These are phyloP conservation scores for Poeciliopsis turneri DNA, from an alignment of 2,797 vertebrate genomes.

Conservation along the genomic window DNA sequence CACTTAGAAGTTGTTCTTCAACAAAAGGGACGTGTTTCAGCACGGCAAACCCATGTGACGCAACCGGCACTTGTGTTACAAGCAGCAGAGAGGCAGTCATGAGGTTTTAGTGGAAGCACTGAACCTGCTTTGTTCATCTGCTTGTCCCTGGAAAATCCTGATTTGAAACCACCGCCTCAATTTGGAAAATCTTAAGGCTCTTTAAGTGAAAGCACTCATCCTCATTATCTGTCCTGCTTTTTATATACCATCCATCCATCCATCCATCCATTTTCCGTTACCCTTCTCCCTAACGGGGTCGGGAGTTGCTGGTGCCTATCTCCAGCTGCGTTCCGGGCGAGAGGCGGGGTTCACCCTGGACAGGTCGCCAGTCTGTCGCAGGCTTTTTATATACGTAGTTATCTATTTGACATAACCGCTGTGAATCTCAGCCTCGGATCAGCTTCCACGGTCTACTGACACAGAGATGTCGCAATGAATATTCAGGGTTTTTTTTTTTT, in stretches of 20 bases:
- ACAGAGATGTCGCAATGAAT: constrained; percentile 46
- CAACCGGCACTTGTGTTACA: neutral
- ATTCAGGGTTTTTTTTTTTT: constrained; percentile 12
- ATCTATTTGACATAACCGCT: neutral
- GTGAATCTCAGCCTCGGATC: constrained; percentile 8
- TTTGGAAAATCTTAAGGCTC: constrained; percentile 19
- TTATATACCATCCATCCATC: too few relatives aligned
- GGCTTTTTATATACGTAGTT: constrained; percentile 1
- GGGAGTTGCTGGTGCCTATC: too few relatives aligned
- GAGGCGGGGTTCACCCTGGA: too few relatives aligned
- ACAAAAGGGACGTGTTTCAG: neutral
- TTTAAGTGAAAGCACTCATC: constrained; percentile 18
- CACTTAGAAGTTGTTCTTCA: neutral
- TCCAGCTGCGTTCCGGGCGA: too few relatives aligned
- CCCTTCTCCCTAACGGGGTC: too few relatives aligned
- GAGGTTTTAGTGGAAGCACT: constrained; percentile 14
- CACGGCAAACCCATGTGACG: neutral
- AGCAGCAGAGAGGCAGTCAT: constrained; percentile 1
- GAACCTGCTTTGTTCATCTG: constrained; percentile 36
- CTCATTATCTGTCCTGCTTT: constrained; percentile 22
- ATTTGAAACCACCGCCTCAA: constrained; percentile 6
- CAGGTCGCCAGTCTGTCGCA: too few relatives aligned
- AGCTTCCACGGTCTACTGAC: constrained; percentile 24
- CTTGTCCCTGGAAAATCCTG: constrained; percentile 1
- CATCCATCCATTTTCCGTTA: too few relatives aligned